Conservation (phyloP, 2,888 invertebrate genomes). For the Hedya salicella region DNA sequence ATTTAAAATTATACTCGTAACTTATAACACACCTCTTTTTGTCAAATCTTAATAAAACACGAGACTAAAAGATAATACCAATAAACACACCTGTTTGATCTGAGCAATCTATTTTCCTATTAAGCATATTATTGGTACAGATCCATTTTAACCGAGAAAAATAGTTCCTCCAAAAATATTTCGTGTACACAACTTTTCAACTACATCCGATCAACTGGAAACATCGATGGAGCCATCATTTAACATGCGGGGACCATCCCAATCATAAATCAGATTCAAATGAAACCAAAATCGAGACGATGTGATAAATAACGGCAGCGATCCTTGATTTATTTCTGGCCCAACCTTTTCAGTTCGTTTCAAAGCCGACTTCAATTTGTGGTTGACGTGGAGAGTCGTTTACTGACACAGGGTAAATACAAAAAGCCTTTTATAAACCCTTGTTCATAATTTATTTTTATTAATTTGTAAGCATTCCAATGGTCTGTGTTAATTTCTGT, state of each 20-base stretch:
- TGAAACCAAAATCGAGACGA: conserved; percentile 41
- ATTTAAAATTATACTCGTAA: too few relatives aligned
- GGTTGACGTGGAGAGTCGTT: conserved; percentile 22
- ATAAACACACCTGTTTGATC: too few relatives aligned
- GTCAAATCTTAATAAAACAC: too few relatives aligned
- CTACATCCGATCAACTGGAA: conserved; percentile 5
- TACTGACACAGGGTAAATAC: conserved; percentile 18
- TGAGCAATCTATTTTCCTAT: too few relatives aligned
- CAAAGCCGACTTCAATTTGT: conserved; percentile 33
- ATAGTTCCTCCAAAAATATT: not conserved
- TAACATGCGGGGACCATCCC: conserved; percentile 22
- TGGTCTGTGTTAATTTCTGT: not conserved
- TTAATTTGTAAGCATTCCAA: conserved; percentile 2
- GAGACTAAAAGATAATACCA: too few relatives aligned
- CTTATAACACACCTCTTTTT: too few relatives aligned
- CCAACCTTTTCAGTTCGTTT: conserved; percentile 35
- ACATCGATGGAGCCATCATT: conserved; percentile 20
- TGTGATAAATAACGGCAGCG: conserved; percentile 38
- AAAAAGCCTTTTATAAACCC: conserved; percentile 17
- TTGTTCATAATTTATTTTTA: conserved; percentile 12
- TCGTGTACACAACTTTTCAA: not conserved
- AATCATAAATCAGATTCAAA: conserved; percentile 42
- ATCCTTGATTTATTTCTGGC: conserved; percentile 41
- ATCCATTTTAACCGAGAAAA: too few relatives aligned
- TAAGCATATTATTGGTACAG: too few relatives aligned